Conservation (phyloP, 2,113 vertebrate species). For the Illadopsis cleaveri region DNA sequence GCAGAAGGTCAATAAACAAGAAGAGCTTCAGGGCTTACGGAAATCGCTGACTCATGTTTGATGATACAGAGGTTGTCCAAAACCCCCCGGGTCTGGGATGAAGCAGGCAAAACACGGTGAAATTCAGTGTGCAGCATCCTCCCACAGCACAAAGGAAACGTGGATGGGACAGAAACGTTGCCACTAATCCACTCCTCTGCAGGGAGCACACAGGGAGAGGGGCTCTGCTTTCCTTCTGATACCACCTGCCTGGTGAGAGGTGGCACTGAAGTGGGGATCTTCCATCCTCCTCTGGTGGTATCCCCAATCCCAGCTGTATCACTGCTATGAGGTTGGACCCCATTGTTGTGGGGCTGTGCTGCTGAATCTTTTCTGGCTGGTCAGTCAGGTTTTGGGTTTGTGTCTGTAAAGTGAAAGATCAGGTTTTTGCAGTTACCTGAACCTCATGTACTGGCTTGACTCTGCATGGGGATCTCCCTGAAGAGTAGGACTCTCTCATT, state of each 20-base stretch:
- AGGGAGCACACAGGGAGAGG: rapidly evolving
- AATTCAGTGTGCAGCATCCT: background rate
- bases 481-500: background rate
- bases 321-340: background rate
- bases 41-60: background rate
- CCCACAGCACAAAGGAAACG: rapidly evolving
- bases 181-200: background rate
- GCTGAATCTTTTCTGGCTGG: background rate
- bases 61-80: background rate
- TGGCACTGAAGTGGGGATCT: rapidly evolving
- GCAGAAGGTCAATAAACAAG: background rate
- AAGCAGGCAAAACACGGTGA: background rate
- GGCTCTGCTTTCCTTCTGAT: background rate
- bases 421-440: background rate
- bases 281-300: background rate
- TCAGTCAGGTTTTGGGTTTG: background rate
- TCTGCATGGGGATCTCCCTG: background rate
- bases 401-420: background rate
- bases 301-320: background rate
- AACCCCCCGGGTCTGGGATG: background rate
- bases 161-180: rapidly evolving
- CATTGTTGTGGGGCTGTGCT: rapidly evolving
- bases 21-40: background rate
- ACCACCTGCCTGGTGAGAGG: background rate
- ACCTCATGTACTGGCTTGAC: background rate